phyloP scores from a whole-genome alignment of 1,140 invertebrate genomes.

The Drosophila pandora region DNA sequence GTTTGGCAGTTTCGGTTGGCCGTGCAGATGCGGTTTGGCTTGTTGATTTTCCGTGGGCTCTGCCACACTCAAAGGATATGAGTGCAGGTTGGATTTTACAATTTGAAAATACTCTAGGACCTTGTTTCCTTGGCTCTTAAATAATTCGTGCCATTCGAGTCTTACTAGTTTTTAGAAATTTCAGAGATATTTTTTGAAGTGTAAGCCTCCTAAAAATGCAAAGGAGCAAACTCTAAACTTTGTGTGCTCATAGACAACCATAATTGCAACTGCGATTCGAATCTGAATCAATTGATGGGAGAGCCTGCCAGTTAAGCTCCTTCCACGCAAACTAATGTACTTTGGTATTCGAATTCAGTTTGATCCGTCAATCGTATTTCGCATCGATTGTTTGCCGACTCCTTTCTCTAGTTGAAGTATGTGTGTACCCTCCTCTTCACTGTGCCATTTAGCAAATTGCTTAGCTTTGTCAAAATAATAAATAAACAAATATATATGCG shows the following conservation, averaged over 20 bases:
- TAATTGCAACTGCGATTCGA: slow-evolving; percentile 23
- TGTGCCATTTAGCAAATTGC: slow-evolving; percentile 76
- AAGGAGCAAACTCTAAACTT: slow-evolving; percentile 5
- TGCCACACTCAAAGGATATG: slow-evolving; percentile 7
- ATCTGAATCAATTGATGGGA: slow-evolving; percentile 13
- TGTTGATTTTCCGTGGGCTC: slow-evolving; percentile 9
- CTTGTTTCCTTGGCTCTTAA: no score
- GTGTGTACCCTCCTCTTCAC: slow-evolving; percentile 10
- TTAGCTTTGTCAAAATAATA: slow-evolving; percentile 81
- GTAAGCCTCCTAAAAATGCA: background rate
- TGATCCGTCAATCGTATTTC: slow-evolving; percentile 31
- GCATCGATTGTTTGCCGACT: slow-evolving; percentile 66
- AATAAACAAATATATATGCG: slow-evolving; percentile 69
- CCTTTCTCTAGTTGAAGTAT: slow-evolving; percentile 43
- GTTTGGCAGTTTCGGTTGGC: slow-evolving; percentile 45
- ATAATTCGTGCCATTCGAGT: no score
- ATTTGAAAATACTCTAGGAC: background rate
- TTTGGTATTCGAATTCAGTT: slow-evolving; percentile 17
- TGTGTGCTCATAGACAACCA: slow-evolving; percentile 19
- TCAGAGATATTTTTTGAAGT: background rate
- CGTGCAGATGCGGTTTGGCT: slow-evolving; percentile 34
- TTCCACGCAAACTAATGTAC: slow-evolving; percentile 16
- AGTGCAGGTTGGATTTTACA: background rate
- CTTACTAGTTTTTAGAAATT: no score
- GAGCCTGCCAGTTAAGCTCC: slow-evolving; percentile 17